phyloP scores from a whole-genome alignment of 2,113 vertebrate species.

The Plotosus lineatus region DNA sequence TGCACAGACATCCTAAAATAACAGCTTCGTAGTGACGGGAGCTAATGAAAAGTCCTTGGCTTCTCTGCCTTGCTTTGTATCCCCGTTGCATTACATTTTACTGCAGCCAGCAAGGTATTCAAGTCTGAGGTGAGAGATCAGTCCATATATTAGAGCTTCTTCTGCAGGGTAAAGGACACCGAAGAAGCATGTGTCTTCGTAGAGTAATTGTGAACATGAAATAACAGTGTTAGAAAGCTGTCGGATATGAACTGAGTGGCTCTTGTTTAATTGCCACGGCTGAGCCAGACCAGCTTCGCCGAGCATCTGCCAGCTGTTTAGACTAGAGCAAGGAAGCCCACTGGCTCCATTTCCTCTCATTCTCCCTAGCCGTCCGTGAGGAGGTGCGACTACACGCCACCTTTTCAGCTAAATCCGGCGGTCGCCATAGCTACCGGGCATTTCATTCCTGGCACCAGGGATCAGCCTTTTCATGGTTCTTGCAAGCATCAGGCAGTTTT shows the following conservation, averaged over 20 bases:
- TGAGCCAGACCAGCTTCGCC: conserved; percentile 6
- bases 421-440: conserved; percentile 46
- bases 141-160: not conserved
- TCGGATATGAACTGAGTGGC: not conserved
- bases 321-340: conserved; percentile 11
- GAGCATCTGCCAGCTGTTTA: conserved; percentile 14
- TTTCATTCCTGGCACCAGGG: conserved; percentile 40
- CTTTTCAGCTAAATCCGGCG: conserved; percentile 39
- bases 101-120: not conserved
- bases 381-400: conserved; percentile 29
- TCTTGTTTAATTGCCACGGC: conserved; percentile 20
- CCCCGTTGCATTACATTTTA: not conserved
- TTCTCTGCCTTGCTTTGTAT: not conserved
- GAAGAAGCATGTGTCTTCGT: not conserved
- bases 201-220: not conserved
- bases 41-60: conserved; percentile 23
- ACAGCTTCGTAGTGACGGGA: conserved; percentile 37
- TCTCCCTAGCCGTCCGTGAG: conserved; percentile 18
- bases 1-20: conserved; percentile 46
- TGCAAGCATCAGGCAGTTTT: conserved; percentile 18
- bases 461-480: conserved; percentile 29
- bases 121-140: not conserved
- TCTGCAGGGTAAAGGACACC: conserved; percentile 2
- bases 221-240: not conserved
- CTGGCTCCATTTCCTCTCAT: not conserved